Conservation (phyloP, 2,888 invertebrate genomes). For the Coenonympha arcania region DNA sequence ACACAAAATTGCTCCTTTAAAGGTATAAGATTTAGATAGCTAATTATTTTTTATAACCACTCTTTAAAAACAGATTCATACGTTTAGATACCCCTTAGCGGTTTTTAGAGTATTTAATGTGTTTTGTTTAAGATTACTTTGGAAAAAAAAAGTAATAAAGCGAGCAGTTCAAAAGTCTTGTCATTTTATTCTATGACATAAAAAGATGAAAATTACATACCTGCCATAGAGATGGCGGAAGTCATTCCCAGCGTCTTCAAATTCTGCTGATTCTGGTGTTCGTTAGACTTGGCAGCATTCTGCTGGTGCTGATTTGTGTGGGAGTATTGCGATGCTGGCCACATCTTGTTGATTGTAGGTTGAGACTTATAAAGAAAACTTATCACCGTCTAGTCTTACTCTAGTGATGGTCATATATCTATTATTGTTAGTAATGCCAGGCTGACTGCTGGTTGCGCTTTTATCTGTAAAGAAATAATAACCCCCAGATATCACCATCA, state of each 20-base stretch:
- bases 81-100: too few relatives aligned
- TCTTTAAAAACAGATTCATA: too few relatives aligned
- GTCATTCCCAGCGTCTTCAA: constrained; percentile 89
- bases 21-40: too few relatives aligned
- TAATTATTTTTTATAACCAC: too few relatives aligned
- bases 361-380: constrained; percentile 7
- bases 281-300: constrained; percentile 48
- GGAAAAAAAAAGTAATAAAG: too few relatives aligned
- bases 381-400: constrained; percentile 20
- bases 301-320: constrained; percentile 53
- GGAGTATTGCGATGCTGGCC: constrained; percentile 70
- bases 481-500: too few relatives aligned
- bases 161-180: too few relatives aligned
- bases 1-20: too few relatives aligned
- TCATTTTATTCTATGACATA: too few relatives aligned
- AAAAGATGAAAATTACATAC: too few relatives aligned
- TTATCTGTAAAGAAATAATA: constrained; percentile 45
- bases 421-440: constrained; percentile 37
- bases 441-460: constrained; percentile 35
- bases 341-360: constrained; percentile 54
- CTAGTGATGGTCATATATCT: constrained; percentile 35
- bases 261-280: constrained; percentile 73
- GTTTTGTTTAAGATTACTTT: too few relatives aligned
- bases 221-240: constrained; percentile 92
- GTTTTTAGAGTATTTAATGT: too few relatives aligned